These are phyloP conservation scores for Sclerodermus sp. DNA, from an alignment of 2,888 invertebrate species.

Conservation along the genomic window DNA sequence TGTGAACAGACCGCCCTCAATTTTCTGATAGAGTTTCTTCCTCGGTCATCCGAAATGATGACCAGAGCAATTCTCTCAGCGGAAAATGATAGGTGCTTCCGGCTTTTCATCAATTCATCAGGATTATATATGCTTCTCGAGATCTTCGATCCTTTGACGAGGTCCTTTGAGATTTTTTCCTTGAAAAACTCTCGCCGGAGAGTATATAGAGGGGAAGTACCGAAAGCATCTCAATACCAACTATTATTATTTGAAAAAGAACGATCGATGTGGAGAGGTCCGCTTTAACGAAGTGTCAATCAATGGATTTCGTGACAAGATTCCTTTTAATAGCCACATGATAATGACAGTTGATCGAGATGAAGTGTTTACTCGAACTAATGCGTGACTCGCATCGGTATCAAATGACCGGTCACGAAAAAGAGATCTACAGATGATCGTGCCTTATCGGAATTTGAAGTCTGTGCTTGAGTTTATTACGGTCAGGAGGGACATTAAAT, in stretches of 20 bases:
- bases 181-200: too few relatives aligned
- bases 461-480: conserved; percentile 9
- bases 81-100: too few relatives aligned
- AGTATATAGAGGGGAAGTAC: too few relatives aligned
- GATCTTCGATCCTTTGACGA: too few relatives aligned
- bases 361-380: conserved; percentile 29
- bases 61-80: conserved; percentile 2
- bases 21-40: conserved; percentile 5
- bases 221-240: too few relatives aligned
- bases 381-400: conserved; percentile 29
- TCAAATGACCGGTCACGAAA: conserved; percentile 26
- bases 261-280: background rate
- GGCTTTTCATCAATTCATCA: too few relatives aligned
- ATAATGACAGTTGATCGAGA: conserved; percentile 21
- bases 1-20: conserved; percentile 20
- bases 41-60: conserved; percentile 3
- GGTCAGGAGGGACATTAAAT: conserved; percentile 2
- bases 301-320: background rate
- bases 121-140: too few relatives aligned
- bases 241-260: too few relatives aligned
- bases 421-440: conserved; percentile 6
- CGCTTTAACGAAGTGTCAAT: too few relatives aligned
- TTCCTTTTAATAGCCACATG: conserved; percentile 9
- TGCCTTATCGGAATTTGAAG: background rate
- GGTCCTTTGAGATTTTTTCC: too few relatives aligned